phyloP scores from a whole-genome alignment of 1,140 invertebrate genomes.

The Diorhabda carinulata region DNA sequence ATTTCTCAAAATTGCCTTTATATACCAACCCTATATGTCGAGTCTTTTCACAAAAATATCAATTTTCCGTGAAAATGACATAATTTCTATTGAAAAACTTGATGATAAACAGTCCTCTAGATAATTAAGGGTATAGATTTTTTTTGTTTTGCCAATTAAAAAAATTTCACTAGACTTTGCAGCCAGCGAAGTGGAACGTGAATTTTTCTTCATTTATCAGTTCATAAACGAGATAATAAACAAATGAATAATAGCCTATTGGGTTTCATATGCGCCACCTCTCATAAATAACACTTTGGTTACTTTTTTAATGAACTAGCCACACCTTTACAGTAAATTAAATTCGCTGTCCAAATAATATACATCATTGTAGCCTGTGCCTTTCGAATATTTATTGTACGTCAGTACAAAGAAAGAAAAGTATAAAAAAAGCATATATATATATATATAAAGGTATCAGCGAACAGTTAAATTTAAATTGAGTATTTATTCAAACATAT shows the following conservation, averaged over 20 bases:
- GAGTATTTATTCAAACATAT: background rate
- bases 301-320: slow-evolving; percentile 23
- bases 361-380: background rate
- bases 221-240: slow-evolving; percentile 15
- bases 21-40: no score
- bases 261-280: slow-evolving; percentile 18
- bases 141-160: no score
- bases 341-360: slow-evolving; percentile 22
- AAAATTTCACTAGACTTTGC: no score
- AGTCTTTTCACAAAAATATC: no score
- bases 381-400: background rate
- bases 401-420: background rate
- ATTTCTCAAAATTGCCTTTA: no score
- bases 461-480: background rate
- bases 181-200: background rate
- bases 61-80: no score
- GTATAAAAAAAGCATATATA: background rate
- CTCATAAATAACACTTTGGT: slow-evolving; percentile 19
- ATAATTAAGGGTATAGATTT: no score
- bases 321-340: slow-evolving; percentile 23
- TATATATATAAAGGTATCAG: background rate
- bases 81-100: no score
- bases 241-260: slow-evolving; percentile 24
- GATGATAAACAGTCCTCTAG: no score
- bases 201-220: slow-evolving; percentile 1